Evolutionary conservation across 2,113 vertebrate species (phyloP), one percentile per base, ranked within the genome.

Genomic region (Gallinago media): DNA sequence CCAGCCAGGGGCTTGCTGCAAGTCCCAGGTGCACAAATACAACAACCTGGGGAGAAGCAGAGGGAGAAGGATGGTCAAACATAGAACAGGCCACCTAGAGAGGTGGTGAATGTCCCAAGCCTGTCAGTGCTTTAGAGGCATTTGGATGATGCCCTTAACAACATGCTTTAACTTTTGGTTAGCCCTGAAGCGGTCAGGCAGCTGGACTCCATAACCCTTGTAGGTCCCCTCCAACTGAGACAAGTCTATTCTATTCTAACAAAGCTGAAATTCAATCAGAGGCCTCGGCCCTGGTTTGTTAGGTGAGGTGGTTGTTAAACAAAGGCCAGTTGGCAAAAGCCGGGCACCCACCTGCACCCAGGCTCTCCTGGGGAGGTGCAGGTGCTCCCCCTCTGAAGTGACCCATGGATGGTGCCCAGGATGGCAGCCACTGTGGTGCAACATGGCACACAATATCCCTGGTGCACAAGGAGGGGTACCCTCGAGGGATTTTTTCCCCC

Each of bases 341-440:
- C 12, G n/a, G 52, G n/a, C 44, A 42, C 27, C 10, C 4, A 2
- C 21, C 0, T 0, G 29, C 44, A n/a, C 34, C 27, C 55, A 34
- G 54, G 44, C 21, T 6, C 20, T 61, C 34, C 36, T 8, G 0
- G 23, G n/a, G 15, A 20, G 3, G 5, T 1, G 1, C 0, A 0
- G 36, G 42, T 6, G 40, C 47, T 63, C 42, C 15, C 13, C 15
- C 38, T 58, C 36, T n/a, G 10, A 36, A 1, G 1, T 25, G 47
- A 68, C 49, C 42, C 79, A 62, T 0, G 0, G 42, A 38, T 15
- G 2, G 26, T 0, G 3, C 59, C 42, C 3, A 1, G 36, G 13
- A 49, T 2, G 23, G 59, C 49, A 61, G 65, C 71, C 46, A 22
- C 71, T 25, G 11, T 1, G 6, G 11, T 15, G 18, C 3, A 78